Conservation (phyloP, 2,113 vertebrate genomes). For the Oreochromis spilurus region DNA sequence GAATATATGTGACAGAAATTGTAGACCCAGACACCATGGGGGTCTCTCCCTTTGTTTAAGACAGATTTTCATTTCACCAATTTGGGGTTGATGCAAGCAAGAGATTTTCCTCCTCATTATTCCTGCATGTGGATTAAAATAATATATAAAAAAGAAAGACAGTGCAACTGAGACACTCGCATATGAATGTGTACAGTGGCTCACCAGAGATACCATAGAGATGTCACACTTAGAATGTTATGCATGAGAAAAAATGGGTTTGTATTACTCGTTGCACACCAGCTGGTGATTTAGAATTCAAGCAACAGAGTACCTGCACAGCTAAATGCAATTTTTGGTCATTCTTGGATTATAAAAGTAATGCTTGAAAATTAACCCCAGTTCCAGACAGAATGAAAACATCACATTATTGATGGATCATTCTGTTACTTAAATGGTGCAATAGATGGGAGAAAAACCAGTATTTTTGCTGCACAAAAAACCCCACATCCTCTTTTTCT, state of each 20-base stretch:
- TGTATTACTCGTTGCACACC: not conserved
- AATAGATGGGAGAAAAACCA: not conserved
- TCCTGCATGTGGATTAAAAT: slow-evolving; percentile 46
- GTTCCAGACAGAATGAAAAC: not conserved
- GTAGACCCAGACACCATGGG: slow-evolving; percentile 69
- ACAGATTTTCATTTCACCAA: slow-evolving; percentile 76
- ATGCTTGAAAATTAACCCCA: not conserved
- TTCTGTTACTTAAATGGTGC: not conserved
- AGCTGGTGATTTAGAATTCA: not conserved
- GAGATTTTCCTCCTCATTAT: slow-evolving; percentile 73
- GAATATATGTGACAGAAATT: slow-evolving; percentile 78
- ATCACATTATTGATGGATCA: not conserved
- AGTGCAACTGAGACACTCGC: not conserved
- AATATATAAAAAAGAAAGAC: not conserved
- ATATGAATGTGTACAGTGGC: not conserved
- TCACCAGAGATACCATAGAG: not conserved
- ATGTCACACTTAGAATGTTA: not conserved
- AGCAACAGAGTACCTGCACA: not conserved
- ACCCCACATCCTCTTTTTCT: not conserved
- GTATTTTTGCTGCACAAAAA: not conserved
- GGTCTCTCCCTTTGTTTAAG: slow-evolving; percentile 70
- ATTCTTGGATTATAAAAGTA: not conserved
- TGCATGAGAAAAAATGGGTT: not conserved
- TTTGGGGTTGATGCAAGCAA: slow-evolving; percentile 69
- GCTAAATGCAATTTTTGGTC: not conserved